These are phyloP conservation scores for Achatina immaculata DNA, from an alignment of 1,140 invertebrate genomes.

Conservation along the genomic window DNA sequence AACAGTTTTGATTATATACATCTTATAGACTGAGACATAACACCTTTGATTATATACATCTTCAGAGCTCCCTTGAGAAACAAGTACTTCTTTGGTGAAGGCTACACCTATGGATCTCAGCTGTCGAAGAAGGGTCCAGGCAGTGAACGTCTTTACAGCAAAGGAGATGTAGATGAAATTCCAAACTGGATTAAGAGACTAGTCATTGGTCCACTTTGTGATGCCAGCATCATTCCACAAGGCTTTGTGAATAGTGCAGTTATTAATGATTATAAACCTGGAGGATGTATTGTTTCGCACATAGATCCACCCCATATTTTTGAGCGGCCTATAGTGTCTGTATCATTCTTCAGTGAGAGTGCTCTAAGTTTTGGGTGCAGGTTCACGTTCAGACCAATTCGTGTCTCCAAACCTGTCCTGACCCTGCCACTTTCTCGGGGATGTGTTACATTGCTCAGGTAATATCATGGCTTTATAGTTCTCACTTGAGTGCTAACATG, in stretches of 20 bases:
- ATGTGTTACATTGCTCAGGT: slow-evolving; percentile 74
- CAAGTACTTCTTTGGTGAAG: slow-evolving; percentile 77
- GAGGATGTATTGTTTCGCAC: slow-evolving; percentile 76
- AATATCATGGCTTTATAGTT: no score
- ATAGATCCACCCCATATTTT: slow-evolving; percentile 76
- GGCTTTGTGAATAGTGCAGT: slow-evolving; percentile 75
- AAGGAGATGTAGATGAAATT: slow-evolving; percentile 74
- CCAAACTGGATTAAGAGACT: slow-evolving; percentile 73
- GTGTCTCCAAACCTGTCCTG: slow-evolving; percentile 73
- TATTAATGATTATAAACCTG: slow-evolving; percentile 76
- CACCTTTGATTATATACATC: no score
- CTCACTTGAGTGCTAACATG: no score
- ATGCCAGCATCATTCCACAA: slow-evolving; percentile 71
- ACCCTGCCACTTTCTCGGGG: slow-evolving; percentile 72
- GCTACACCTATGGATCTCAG: slow-evolving; percentile 75
- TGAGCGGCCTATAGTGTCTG: slow-evolving; percentile 71
- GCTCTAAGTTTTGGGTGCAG: slow-evolving; percentile 75
- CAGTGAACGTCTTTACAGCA: slow-evolving; percentile 74
- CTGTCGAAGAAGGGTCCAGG: slow-evolving; percentile 72
- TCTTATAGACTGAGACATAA: no score
- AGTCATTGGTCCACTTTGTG: slow-evolving; percentile 72
- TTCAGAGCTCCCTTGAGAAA: slow-evolving; percentile 72
- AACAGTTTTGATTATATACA: no score
- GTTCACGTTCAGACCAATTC: slow-evolving; percentile 74
- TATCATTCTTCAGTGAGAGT: slow-evolving; percentile 75